Base-by-base conservation (phyloP, 2,113 vertebrate genomes). In the Atherinomorus stipes region DNA sequence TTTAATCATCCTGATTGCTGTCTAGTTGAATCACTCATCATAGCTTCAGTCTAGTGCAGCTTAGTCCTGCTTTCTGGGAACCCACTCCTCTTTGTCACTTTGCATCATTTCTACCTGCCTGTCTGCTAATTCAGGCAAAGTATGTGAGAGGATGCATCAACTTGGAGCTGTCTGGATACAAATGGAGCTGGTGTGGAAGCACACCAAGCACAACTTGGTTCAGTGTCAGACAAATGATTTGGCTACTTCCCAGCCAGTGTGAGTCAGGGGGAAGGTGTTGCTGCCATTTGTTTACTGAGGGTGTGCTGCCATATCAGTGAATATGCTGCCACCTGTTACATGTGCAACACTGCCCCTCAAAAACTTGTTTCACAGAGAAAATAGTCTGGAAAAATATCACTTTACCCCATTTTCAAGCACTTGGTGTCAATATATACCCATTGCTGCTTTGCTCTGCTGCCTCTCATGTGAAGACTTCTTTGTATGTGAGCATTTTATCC, bases 261-360 rank as follows among this genome's bases (percentile, higher is more conserved):
- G 26, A 72, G 5, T 28, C 21, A 72, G 65, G 26, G 15, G 60
- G 68, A 19, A 28, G 45, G 50, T 63, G 52, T 9, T 59, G 47
- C 26, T 52, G 21, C 70, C 67, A 69, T 75, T 57, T 85, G 83
- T 86, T 89, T 86, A 85, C 64, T 76, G 57, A 79, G 52, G 92
- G 89, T 92, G 84, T 87, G 81, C 72, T 87, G 93, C 90, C 90
- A 90, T 93, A 93, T 91, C 92, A 91, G 90, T 93, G 90, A 31
- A 64, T 92, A 92, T 93, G 93, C 91, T 90, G 88, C 90, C 86
- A 87, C 86, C 88, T 90, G 93, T 94, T 94, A 92, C 90, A 88
- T 89, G 79, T 86, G 53, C 50, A 25, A 28, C n/a, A 26, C 50
- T 5, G 10, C 78, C 50, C 75, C 53, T 57, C 21, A 22, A 37